Base-by-base conservation (phyloP, 2,888 invertebrate species). In the Sinotaia quadrata region DNA sequence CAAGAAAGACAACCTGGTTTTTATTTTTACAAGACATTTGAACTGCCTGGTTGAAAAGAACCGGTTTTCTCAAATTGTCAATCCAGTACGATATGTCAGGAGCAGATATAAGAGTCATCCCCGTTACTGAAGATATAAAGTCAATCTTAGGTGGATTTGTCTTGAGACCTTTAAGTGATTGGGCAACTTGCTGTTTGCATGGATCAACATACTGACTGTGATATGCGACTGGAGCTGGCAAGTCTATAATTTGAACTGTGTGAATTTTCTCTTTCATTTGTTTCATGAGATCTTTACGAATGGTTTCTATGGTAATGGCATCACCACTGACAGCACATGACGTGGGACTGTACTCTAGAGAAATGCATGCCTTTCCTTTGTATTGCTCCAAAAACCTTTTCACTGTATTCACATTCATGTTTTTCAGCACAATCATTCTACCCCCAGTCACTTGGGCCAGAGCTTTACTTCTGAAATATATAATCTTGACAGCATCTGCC, bases 311-410 rank as follows among this genome's bases (percentile, higher is more conserved):
- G 63, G 63, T 41, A 31, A 58, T 57, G 2, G 21, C 31, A 27
- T 75, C 75, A 10, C 78, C 75, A 12, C 78, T 74, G n/a, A 81
- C 33, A 3, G 78, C 73, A 34, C 77, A 80, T 0, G 77, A 67
- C 18, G 15, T 34, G 2, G 69, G 63, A 34, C 79, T 80, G 57
- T 67, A 73, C 27, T 74, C 72, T 0, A 78, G 75, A 18, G 78
- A 77, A n/a, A 81, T 57, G 34, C 62, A 60, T 2, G 69, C 74
- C 8, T 54, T 37, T 10, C 67, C 54, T 4, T 67, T 44, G 29
- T 56, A 47, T 31, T 63, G 44, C 27, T 21, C n/a, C 58, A 74
- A 73, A 0, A 71, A 15, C 12, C 66, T 18, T 37, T 70, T 52
- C 4, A 81, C 68, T 21, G 61, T 21, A 12, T 66, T 58, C 7